Conservation (phyloP, 2,888 invertebrate genomes). For the Lingula anatina region DNA sequence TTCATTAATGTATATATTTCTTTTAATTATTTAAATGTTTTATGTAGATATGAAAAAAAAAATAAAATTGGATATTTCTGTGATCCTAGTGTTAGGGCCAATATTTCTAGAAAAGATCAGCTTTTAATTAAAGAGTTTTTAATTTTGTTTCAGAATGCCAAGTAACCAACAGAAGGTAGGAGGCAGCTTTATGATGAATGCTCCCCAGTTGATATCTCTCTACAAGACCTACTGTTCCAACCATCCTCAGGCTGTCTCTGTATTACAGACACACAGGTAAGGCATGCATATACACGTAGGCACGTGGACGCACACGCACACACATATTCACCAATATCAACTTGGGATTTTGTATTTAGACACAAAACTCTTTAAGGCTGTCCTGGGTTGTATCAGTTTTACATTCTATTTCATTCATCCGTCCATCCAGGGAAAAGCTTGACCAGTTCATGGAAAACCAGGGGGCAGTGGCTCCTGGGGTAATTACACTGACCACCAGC, state of each 20-base stretch:
- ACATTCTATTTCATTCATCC: constrained; percentile 61
- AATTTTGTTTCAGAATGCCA: constrained; percentile 29
- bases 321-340: too few species aligned
- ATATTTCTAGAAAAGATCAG: background rate
- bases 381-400: too few species aligned
- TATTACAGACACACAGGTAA: too few species aligned
- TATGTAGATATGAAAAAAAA: background rate
- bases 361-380: too few species aligned
- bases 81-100: too few species aligned
- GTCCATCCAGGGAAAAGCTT: constrained; percentile 83
- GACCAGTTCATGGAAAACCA: constrained; percentile 60
- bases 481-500: constrained; percentile 84
- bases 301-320: too few species aligned
- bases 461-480: constrained; percentile 58
- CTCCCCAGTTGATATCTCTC: constrained; percentile 63
- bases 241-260: constrained; percentile 90
- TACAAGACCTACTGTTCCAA: constrained; percentile 86
- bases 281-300: too few species aligned
- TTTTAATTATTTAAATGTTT: background rate
- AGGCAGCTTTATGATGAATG: constrained; percentile 76
- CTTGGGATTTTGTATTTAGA: too few species aligned
- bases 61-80: too few species aligned
- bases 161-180: constrained; percentile 76
- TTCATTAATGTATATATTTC: background rate
- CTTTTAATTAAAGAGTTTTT: too few species aligned